Percentiles rank a stretch among this genome's conserved stretches.
These are phyloP conservation scores for Tachysurus fulvidraco DNA, from an alignment of 2,113 vertebrate species.

Conservation along the genomic window DNA sequence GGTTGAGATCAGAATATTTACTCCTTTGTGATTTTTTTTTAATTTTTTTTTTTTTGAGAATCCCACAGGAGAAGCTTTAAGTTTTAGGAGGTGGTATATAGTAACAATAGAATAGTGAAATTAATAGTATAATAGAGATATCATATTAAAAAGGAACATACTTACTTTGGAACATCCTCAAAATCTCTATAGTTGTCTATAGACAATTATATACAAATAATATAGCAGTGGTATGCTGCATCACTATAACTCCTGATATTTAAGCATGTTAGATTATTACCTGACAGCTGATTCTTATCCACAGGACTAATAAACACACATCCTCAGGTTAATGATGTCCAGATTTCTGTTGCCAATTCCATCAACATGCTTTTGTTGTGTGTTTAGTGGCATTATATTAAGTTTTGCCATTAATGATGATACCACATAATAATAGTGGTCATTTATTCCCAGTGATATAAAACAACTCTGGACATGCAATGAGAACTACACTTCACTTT, in stretches of 20 bases:
- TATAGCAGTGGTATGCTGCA: conserved; percentile 57
- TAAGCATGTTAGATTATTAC: neutral
- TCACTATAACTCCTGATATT: conserved; percentile 43
- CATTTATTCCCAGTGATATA: neutral
- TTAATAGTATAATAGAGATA: neutral
- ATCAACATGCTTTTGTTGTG: neutral
- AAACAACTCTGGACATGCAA: neutral
- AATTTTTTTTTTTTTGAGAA: too few relatives aligned
- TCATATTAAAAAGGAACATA: conserved; percentile 41
- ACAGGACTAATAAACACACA: conserved; percentile 18
- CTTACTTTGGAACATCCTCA: conserved; percentile 52
- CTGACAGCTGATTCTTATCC: conserved; percentile 23
- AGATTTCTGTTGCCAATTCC: neutral
- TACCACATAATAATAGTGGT: neutral
- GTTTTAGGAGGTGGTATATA: neutral
- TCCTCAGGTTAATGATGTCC: neutral
- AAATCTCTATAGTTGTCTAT: conserved; percentile 15
- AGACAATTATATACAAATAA: conserved; percentile 52
- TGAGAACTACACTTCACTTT: neutral
- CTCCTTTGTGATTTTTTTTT: neutral
- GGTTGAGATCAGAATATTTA: conserved; percentile 54
- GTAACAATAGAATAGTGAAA: neutral
- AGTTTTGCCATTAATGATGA: conserved; percentile 15
- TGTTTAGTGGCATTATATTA: conserved; percentile 1
- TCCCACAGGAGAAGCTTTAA: neutral